Percentiles rank a stretch among this genome's conserved stretches.
These are phyloP conservation scores for Oreochromis niloticus DNA, from an alignment of 2,113 vertebrate genomes.

Conservation along the genomic window DNA sequence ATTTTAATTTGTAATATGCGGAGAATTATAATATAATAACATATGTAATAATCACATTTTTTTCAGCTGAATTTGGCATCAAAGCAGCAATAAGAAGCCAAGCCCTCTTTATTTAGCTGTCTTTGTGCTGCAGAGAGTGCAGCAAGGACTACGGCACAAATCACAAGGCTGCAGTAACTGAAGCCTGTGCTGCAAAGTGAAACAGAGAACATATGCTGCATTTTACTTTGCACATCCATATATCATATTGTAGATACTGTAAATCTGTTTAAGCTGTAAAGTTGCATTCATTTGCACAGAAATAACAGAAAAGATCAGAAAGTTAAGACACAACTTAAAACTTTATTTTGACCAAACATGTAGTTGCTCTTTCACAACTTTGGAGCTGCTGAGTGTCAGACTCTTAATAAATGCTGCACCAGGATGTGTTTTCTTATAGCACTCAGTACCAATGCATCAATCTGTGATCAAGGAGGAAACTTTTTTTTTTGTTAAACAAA, in stretches of 20 bases:
- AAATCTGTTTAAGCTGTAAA: neutral
- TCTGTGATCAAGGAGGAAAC: neutral
- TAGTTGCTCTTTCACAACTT: neutral
- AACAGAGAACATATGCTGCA: neutral
- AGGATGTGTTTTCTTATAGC: neutral
- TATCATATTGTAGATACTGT: neutral
- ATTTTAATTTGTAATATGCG: neutral
- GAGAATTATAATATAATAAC: neutral
- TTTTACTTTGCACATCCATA: neutral
- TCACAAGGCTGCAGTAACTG: neutral
- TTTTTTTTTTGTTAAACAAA: neutral
- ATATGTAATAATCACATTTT: neutral
- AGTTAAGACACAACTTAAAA: neutral
- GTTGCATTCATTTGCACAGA: neutral
- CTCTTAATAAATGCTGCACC: neutral
- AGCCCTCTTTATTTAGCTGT: neutral
- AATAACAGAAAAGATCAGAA: neutral
- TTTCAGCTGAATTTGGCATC: neutral
- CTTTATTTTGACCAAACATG: neutral
- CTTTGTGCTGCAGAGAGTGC: neutral
- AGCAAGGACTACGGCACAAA: neutral
- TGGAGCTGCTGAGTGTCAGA: neutral
- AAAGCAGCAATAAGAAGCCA: neutral
- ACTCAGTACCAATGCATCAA: neutral
- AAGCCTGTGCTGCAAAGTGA: neutral